Evolutionary conservation across 2,797 vertebrate genomes (phyloP).

Genomic region (Cuculus canorus): DNA sequence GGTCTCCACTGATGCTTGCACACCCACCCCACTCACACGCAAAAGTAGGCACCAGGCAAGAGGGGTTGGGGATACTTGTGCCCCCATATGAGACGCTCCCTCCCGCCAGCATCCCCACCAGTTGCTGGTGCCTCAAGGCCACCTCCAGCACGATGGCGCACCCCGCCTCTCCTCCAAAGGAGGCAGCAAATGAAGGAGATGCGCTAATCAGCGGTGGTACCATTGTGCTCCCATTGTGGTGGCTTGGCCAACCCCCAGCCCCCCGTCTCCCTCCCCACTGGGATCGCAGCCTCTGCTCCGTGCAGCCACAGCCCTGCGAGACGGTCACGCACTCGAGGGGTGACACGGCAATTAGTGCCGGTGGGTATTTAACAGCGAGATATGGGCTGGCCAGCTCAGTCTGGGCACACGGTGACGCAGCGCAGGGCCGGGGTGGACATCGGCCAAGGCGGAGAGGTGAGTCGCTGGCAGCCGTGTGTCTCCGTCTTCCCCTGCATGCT

Average conservation of each 20-base stretch:
- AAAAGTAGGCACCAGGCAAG: fast-evolving
- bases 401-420: background rate
- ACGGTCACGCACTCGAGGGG: background rate
- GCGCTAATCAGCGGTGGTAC: background rate
- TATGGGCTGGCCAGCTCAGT: background rate
- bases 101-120: background rate
- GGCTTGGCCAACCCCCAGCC: background rate
- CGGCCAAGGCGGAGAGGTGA: background rate
- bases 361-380: slow-evolving; percentile 59
- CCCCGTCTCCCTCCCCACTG: background rate
- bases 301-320: background rate
- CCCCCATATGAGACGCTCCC: too few relatives aligned
- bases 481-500: background rate
- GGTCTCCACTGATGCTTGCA: fast-evolving
- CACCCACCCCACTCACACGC: background rate
- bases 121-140: background rate
- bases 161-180: background rate
- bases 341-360: background rate
- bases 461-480: background rate
- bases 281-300: slow-evolving; percentile 46
- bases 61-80: fast-evolving
- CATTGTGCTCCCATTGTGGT: background rate
- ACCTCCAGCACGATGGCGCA: background rate
- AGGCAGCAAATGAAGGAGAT: background rate
- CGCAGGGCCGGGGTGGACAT: background rate